phyloP scores from a whole-genome alignment of 2,797 vertebrate species.

The Acanthurus tractus region DNA sequence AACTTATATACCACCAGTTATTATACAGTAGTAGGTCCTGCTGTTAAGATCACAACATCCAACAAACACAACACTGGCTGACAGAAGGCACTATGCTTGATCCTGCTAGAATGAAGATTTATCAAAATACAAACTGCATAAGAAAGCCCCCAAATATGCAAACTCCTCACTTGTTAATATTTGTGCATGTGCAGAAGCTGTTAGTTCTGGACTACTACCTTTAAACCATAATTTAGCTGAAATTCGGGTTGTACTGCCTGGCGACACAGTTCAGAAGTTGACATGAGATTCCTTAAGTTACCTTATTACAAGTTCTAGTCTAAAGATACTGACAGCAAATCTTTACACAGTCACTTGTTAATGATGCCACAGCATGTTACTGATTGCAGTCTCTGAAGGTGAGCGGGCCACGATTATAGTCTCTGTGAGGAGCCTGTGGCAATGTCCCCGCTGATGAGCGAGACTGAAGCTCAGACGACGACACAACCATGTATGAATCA shows the following conservation, averaged over 20 bases:
- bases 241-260: not conserved
- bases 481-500: conserved; percentile 61
- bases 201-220: not conserved
- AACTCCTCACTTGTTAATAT: not conserved
- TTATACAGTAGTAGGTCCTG: not conserved
- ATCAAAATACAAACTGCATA: not conserved
- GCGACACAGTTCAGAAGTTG: conserved; percentile 33
- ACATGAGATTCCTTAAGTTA: conserved; percentile 30
- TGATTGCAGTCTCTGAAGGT: conserved; percentile 80
- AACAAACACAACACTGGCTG: not conserved
- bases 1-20: not conserved
- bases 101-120: not conserved
- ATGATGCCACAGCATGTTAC: conserved; percentile 77
- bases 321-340: conserved; percentile 45
- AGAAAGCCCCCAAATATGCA: not conserved
- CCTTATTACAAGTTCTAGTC: conserved; percentile 42
- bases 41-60: not conserved
- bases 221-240: not conserved
- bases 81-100: no score
- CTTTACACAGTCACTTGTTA: conserved; percentile 66
- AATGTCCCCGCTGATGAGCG: conserved; percentile 72
- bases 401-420: conserved; percentile 68
- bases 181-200: not conserved
- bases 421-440: conserved; percentile 72
- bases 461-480: conserved; percentile 45